A percentile compares a stretch with the other conserved stretches of the same genome.
phyloP scores from a whole-genome alignment of 2,888 invertebrate genomes.

The Drosophila leonis region DNA sequence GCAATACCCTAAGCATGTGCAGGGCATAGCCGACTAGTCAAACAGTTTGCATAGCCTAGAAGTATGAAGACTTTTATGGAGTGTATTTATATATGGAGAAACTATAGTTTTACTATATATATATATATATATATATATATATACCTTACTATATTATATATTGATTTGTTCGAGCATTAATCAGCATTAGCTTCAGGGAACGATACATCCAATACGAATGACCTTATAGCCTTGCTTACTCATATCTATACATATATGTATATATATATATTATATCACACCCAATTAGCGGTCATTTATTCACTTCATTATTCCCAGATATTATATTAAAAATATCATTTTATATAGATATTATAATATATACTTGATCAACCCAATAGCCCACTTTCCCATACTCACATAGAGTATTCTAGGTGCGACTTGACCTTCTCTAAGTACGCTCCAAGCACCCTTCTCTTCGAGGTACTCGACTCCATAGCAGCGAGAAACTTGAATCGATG shows the following conservation, averaged over 20 bases:
- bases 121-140: no score
- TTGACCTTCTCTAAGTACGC: not conserved
- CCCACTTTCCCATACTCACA: not conserved
- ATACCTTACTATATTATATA: no score
- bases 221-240: not conserved
- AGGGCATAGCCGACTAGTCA: not conserved
- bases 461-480: not conserved
- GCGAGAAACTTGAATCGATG: slow-evolving; percentile 37
- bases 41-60: not conserved
- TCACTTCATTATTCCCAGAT: not conserved
- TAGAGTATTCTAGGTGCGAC: slow-evolving; percentile 19
- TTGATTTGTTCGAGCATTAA: not conserved
- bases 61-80: not conserved
- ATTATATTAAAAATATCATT: not conserved
- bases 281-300: not conserved
- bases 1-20: slow-evolving; percentile 28
- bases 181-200: not conserved
- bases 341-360: not conserved
- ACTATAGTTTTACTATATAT: not conserved
- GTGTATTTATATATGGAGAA: not conserved
- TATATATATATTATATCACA: not conserved
- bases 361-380: no score
- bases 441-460: not conserved
- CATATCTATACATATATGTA: not conserved
- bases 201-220: not conserved